Evolutionary conservation across 1,140 invertebrate genomes (phyloP), one percentile per base, ranked within the genome.

Genomic region (Tetraneura akinire): DNA sequence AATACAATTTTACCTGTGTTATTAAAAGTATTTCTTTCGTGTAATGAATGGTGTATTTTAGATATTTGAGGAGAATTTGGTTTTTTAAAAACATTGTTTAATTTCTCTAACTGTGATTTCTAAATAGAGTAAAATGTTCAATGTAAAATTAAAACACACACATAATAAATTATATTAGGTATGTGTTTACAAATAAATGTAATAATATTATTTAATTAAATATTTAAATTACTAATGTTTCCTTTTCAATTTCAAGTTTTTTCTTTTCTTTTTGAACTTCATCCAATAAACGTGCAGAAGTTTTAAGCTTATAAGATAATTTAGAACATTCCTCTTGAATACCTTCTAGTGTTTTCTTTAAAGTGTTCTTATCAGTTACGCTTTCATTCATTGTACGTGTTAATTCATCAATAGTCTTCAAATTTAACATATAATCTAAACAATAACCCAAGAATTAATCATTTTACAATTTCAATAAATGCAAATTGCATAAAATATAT

Each of bases 281-380:
- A 78, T 78, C 55, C 1, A 45, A 62, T 18, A 78, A 45, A 11
- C 74, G 74, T 1, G 74, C 74, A 26, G 74, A 78, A 60, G 74
- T 62, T 60, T 78, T 78, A 60, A 78, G 37, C 26, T 78, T 78
- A 60, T 60, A 47, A 26, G 55, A 42, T 9, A 78, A 60, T 45
- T 78, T 78, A 18, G 51, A 42, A 78, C 74, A 78, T 60, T 78
- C 74, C 18, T 78, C 55, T 10, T 60, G 53, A 26, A 45, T 8
- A 26, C 14, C 53, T 29, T 78, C 55, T 47, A 78, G 37, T 1
- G 32, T 23, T 47, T n/a, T 45, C 9, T 78, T 78, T 6, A 78
- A 47, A 26, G 23, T 57, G 18, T 60, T 26, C 62, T 60, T 42
- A 62, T 78, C 74, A 26, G 8, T 1, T 60, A 62, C 55, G 1